Base-by-base conservation (phyloP, 2,797 vertebrate species). In the Danio albolineatus region DNA sequence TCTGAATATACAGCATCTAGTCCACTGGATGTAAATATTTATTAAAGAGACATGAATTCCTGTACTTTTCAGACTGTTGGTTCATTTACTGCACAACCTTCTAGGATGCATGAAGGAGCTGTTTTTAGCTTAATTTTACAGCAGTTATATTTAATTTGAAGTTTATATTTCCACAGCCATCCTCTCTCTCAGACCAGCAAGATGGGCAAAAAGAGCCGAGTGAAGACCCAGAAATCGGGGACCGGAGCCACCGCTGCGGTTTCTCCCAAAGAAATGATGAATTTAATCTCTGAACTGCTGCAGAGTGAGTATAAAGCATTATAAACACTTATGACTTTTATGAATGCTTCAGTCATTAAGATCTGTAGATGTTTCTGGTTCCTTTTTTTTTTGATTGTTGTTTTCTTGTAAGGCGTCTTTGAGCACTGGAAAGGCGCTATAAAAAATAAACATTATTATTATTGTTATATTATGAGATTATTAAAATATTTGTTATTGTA, bases 161-260 rank as follows among this genome's bases (percentile, higher is more conserved):
- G 14, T 38, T 54, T 41, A 3, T 56, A 4, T 65, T 57, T 0
- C 56, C 13, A 39, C 70, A 81, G 79, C 73, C 76, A n/a, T 87
- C 70, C 80, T 75, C 56, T 43, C 38, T 60, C 16, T 4, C 49
- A 83, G 54, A 79, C 39, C 43, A 93, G 92, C 87, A 86, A 85
- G 88, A 99, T 99, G 98, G 98, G 98, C 88, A 99, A 99, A 92
- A 99, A 99, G 92, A 99, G 98, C 92, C 86, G 98, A 89, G 96
- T 98, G 1, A 99, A 98, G 95, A 99, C 96, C 69, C 97, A 98
- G 91, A 99, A 96, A 90, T 98, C 96, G 0, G 95, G 97, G 80
- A 95, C 95, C 59, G 96, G 96, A 82, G 95, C 96, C 76, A 88
- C 93, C 10, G 90, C 96, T 0, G 92, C 91, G 14, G 93, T 95